Conservation (phyloP, 2,888 invertebrate genomes). For the Eupithecia inturbata region DNA sequence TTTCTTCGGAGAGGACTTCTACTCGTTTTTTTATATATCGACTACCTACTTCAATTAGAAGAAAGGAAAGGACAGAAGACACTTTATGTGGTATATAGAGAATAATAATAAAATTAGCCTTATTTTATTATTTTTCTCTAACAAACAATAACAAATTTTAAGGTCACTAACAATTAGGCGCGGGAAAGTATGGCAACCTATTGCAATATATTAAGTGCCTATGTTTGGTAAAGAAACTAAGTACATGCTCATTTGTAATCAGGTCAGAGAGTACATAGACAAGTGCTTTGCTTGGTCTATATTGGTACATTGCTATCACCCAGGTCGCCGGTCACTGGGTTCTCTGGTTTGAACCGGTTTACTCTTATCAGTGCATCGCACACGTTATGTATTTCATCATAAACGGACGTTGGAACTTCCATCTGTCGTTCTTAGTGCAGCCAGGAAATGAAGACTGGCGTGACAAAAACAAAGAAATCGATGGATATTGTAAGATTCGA, state of each 20-base stretch:
- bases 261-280: constrained; percentile 25
- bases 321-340: constrained; percentile 58
- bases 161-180: too few species aligned
- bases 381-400: constrained; percentile 60
- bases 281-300: constrained; percentile 24
- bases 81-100: too few species aligned
- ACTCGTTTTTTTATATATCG: too few species aligned
- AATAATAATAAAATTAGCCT: too few species aligned
- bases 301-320: constrained; percentile 38
- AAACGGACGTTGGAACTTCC: constrained; percentile 12
- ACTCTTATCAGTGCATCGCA: constrained; percentile 45
- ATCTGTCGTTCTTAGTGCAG: not conserved
- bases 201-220: not conserved
- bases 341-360: constrained; percentile 62
- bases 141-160: too few species aligned
- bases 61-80: too few species aligned
- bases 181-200: not conserved
- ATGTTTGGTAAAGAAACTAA: not conserved
- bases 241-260: constrained; percentile 12
- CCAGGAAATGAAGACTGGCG: not conserved
- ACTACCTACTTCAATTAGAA: too few species aligned
- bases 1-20: not conserved
- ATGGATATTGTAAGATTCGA: not conserved
- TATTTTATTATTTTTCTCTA: too few species aligned
- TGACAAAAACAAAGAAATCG: not conserved